A percentile compares a stretch with the other conserved stretches of the same genome.
Evolutionary conservation across 2,888 invertebrate genomes (phyloP).

Genomic region (Conus canariensis): DNA sequence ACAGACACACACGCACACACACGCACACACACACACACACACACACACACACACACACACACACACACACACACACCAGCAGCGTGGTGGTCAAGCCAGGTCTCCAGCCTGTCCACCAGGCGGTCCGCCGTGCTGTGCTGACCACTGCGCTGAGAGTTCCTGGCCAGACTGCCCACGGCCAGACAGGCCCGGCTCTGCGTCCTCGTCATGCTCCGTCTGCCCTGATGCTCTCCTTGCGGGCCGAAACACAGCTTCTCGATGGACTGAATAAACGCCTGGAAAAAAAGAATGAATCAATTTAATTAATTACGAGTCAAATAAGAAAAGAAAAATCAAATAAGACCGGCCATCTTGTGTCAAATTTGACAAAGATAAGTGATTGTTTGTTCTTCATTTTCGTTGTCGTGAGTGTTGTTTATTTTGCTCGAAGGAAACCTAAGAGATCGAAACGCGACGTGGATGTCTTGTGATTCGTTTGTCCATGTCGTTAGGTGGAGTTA

Average conservation of each 20-base stretch:
- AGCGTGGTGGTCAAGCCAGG: conserved; percentile 20
- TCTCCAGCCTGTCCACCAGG: conserved; percentile 30
- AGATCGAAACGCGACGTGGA: no score
- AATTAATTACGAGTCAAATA: no score
- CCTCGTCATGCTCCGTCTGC: neutral
- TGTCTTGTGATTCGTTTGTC: no score
- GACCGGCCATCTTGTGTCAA: no score
- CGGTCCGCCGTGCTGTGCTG: neutral
- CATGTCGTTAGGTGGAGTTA: no score
- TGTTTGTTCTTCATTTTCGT: no score
- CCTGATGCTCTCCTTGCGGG: neutral
- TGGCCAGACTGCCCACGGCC: conserved; percentile 36
- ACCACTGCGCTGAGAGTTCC: neutral
- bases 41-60: conserved; percentile 1
- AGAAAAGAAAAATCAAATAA: no score
- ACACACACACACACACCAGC: conserved; percentile 18
- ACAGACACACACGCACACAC: conserved; percentile 12
- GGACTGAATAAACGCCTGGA: conserved; percentile 26
- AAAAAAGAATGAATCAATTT: no score
- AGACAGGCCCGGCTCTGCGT: conserved; percentile 33
- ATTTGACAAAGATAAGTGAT: no score
- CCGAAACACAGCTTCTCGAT: conserved; percentile 36
- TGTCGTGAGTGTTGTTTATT: no score
- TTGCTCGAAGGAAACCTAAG: no score
- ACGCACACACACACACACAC: conserved; percentile 14